Percentiles rank a stretch among this genome's conserved stretches.
Evolutionary conservation across 2,888 invertebrate species (phyloP).

Genomic region (Heterodera filipjevi): DNA sequence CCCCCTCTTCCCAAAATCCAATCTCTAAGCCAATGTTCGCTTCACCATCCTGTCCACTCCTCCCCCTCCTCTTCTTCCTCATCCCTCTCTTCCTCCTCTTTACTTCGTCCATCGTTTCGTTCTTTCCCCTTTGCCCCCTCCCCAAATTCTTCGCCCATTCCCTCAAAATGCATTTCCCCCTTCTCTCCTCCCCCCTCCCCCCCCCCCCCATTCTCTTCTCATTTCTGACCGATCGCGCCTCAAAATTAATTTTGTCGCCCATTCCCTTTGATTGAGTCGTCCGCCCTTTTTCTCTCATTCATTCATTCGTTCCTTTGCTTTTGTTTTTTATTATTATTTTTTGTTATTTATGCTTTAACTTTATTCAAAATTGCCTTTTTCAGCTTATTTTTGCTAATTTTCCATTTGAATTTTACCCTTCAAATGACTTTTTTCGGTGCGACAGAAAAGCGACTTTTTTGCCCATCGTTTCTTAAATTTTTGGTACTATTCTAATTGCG

Average conservation of each 20-base stretch:
- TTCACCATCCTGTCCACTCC: neutral
- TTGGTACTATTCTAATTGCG: neutral
- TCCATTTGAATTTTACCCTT: neutral
- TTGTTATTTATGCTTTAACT: neutral
- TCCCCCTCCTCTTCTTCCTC: neutral
- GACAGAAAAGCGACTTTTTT: neutral
- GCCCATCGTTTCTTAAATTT: neutral
- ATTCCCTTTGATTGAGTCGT: neutral
- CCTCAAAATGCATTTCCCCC: neutral
- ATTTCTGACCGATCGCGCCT: neutral
- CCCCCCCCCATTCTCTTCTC: neutral
- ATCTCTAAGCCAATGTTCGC: neutral
- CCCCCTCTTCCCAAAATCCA: neutral
- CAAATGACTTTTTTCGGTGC: neutral
- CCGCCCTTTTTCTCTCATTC: neutral
- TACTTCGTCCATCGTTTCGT: no score
- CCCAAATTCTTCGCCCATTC: neutral
- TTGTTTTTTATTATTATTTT: neutral
- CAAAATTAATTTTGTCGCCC: slow-evolving; percentile 5
- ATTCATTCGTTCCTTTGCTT: neutral
- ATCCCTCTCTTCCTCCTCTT: neutral
- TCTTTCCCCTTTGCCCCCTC: neutral
- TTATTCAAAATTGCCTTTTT: neutral
- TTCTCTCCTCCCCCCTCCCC: neutral
- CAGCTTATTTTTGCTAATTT: neutral